Evolutionary conservation across 2,888 invertebrate species (phyloP), one percentile per base, ranked within the genome.

Genomic region (Arctia plantaginis): DNA sequence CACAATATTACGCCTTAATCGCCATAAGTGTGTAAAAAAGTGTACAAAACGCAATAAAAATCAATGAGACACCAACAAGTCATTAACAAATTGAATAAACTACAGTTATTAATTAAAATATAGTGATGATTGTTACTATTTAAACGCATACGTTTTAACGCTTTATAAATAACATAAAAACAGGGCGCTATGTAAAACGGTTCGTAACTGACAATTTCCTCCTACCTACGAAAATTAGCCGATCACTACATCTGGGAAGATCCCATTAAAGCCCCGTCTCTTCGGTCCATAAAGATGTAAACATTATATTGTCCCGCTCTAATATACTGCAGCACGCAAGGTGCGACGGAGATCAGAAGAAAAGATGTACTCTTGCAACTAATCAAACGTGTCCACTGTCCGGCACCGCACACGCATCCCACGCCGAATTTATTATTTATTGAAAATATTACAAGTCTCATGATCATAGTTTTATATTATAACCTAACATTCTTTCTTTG

Each of bases 301-400:
- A 94, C 91, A 89, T 89, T 83, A 75, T 85, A 83, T 89, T 84
- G 86, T 93, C 93, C 84, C 90, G 3, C 85, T 94, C 90, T 86
- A 80, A 81, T 88, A 74, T 80, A 75, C 47, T 59, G 27, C 33
- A 64, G 47, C 47, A 77, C 39, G 70, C 66, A 33, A 68, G 41
- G 89, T 62, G 73, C 68, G 90, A 94, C 75, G 85, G 93, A 91
- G 95, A 94, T 87, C 74, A 89, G 85, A 83, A 79, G 83, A 87
- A 74, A 87, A 90, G 92, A 92, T 91, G 92, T 91, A 91, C 92
- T 90, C 89, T 89, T 92, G 90, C 87, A 90, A 86, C 94, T 94
- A 95, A 95, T 95, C 89, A 94, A 88, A 91, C 95, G 94, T 95
- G 91, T 94, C 95, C 91, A 92, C 90, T 94, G 92, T 94, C 95